phyloP scores from a whole-genome alignment of 37 sponge, comb jelly and placozoan genomes.

The Crambe crambe region DNA sequence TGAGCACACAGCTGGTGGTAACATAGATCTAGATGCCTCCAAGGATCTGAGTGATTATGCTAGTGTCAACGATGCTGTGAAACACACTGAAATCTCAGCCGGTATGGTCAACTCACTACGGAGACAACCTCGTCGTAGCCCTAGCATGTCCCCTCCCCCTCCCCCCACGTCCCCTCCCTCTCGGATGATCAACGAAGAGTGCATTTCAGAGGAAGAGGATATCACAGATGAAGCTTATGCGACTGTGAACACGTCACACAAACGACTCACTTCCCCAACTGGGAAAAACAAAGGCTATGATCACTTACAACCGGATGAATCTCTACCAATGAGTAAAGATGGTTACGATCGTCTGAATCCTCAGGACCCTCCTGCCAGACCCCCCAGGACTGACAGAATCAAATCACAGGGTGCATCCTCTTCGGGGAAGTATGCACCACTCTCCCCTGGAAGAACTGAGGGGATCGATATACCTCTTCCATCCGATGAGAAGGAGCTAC shows the following conservation, averaged over 20 bases:
- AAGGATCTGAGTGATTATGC: background rate
- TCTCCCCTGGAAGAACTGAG: background rate
- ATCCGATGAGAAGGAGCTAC: background rate
- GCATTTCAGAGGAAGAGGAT: background rate
- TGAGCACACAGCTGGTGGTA: background rate
- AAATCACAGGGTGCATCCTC: background rate
- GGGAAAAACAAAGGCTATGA: constrained; percentile 1
- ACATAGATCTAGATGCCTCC: background rate
- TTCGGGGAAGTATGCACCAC: background rate
- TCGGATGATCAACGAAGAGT: background rate
- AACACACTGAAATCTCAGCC: background rate
- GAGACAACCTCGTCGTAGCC: constrained; percentile 5
- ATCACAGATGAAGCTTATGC: too few relatives aligned
- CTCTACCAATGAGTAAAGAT: background rate
- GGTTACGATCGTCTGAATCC: constrained; percentile 11
- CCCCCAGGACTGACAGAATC: background rate
- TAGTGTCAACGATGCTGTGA: constrained; percentile 22
- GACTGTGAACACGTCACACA: background rate
- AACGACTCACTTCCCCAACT: too few relatives aligned
- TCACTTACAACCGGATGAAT: background rate
- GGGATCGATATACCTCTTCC: background rate
- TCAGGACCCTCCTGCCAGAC: background rate
- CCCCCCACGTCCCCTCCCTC: background rate
- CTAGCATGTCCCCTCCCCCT: constrained; percentile 29
- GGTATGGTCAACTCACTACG: background rate